phyloP scores from a whole-genome alignment of 2,888 invertebrate genomes.

The Tetranychus truncatus region DNA sequence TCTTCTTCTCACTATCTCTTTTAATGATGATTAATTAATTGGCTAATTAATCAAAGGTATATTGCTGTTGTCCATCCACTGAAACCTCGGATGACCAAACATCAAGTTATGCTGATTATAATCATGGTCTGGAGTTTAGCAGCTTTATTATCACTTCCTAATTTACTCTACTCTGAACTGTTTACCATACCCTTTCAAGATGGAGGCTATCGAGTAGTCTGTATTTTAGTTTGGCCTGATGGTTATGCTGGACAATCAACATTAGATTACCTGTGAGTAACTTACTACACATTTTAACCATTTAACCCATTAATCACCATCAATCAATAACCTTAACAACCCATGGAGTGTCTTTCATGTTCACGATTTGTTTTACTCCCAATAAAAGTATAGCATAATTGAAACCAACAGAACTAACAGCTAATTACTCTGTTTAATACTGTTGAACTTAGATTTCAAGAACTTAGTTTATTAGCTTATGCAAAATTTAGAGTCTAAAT shows the following conservation, averaged over 20 bases:
- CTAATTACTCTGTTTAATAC: no score
- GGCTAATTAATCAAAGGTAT: slow-evolving; percentile 43
- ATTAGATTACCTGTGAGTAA: slow-evolving; percentile 24
- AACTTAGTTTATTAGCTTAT: no score
- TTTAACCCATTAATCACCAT: no score
- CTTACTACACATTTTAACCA: not conserved
- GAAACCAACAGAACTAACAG: no score
- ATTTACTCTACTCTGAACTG: slow-evolving; percentile 40
- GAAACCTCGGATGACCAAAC: slow-evolving; percentile 64
- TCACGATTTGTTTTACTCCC: no score
- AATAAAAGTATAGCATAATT: no score
- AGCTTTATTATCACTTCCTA: slow-evolving; percentile 59
- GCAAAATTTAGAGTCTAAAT: no score
- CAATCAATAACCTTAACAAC: no score
- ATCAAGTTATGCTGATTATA: slow-evolving; percentile 62
- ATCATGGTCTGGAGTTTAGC: slow-evolving; percentile 66
- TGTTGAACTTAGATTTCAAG: no score
- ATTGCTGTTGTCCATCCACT: slow-evolving; percentile 87
- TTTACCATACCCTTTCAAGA: slow-evolving; percentile 19
- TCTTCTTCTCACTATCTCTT: not conserved
- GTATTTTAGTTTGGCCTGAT: slow-evolving; percentile 27
- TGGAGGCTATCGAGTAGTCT: slow-evolving; percentile 22
- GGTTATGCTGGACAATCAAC: slow-evolving; percentile 23
- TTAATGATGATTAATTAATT: not conserved
- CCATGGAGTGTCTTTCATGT: no score